Evolutionary conservation across 1,140 invertebrate species (phyloP), one percentile per base, ranked within the genome.

Genomic region (Callitettix versicolor): DNA sequence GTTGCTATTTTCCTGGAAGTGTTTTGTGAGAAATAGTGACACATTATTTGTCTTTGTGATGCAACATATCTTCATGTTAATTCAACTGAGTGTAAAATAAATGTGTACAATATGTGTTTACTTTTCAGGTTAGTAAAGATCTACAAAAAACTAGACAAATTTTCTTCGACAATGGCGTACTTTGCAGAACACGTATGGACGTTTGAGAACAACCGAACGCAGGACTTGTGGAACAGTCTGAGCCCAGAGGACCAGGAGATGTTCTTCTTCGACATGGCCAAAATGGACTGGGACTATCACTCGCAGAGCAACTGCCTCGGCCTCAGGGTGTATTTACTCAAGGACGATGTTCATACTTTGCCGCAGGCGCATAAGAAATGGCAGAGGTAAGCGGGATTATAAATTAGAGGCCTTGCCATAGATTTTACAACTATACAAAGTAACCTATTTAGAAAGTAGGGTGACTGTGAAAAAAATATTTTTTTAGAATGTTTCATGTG

Each of bases 91-190:
- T n/a, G n/a, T n/a, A n/a, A n/a, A n/a, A n/a, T n/a, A n/a, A n/a
- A n/a, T n/a, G n/a, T n/a, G n/a, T n/a, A n/a, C 26, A 4, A 30
- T 30, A 30, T 4, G 3, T 30, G 26, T 30, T 30, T 30, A n/a
- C 26, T 54, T 68, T 68, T 17, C 65, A 88, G 86, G 69, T 75
- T 89, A 74, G 72, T 79, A 36, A 79, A 79, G 61, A 78, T 86
- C 5, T 88, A 89, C 63, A 74, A 73, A 30, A 86, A 85, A 68
- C 78, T 91, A 40, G 75, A 82, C 56, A 82, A 84, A 64, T 82
- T 86, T 49, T 77, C 80, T 15, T 70, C 71, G 15, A 79, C 81
- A 1, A 71, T 89, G n/a, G 74, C 81, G 40, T 89, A 81, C 66
- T 91, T 91, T 64, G 79, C 79, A 11, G 74, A 75, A 0, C 71